Conservation (phyloP, 2,113 vertebrate genomes). For the Eidolon helvum region DNA sequence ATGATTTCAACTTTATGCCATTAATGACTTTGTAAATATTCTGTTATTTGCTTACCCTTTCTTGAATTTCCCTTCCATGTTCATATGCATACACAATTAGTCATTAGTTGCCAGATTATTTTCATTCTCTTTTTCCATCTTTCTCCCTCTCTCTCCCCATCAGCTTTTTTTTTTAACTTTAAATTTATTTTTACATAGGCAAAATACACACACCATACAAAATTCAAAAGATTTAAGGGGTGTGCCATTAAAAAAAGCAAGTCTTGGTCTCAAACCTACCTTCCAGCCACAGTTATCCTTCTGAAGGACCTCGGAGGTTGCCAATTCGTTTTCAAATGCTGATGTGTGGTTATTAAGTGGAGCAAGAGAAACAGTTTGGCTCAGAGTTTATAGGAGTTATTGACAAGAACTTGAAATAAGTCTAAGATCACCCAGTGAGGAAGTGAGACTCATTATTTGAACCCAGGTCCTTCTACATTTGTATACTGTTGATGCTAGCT, state of each 20-base stretch:
- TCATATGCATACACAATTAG: not conserved
- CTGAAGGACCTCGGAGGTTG: not conserved
- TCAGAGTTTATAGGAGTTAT: not conserved
- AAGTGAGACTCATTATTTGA: not conserved
- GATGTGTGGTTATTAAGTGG: not conserved
- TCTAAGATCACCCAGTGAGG: not conserved
- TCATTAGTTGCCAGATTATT: not conserved
- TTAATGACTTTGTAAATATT: not conserved
- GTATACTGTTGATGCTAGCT: not conserved
- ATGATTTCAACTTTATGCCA: not conserved
- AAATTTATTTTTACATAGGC: not conserved
- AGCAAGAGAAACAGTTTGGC: not conserved
- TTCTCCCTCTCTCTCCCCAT: not conserved
- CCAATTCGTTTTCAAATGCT: not conserved
- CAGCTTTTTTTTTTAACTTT: not conserved
- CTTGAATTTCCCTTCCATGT: not conserved
- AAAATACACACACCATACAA: not conserved
- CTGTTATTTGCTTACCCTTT: not conserved
- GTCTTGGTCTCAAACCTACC: not conserved
- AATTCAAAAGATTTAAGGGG: not conserved
- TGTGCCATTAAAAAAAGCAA: not conserved
- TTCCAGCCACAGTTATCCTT: not conserved
- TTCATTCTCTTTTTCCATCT: not conserved
- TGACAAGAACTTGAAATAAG: not conserved
- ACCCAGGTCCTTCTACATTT: not conserved